phyloP scores from a whole-genome alignment of 92 coral and sea anemone genomes.

The Micromussa lordhowensis region DNA sequence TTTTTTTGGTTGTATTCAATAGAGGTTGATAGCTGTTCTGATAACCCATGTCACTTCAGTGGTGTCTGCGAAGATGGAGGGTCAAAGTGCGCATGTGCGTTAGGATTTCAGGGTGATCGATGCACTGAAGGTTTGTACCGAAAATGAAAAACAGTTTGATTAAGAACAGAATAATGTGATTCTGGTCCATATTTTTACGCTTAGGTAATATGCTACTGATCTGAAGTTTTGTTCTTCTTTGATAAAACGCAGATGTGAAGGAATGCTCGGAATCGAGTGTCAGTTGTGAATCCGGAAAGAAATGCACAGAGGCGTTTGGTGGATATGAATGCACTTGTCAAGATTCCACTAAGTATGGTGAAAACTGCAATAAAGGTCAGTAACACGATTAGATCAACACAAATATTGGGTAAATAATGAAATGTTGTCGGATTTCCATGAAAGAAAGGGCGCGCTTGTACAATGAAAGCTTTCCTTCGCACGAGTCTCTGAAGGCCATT shows the following conservation, averaged over 20 bases:
- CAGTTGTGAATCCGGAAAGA: constrained; percentile 10
- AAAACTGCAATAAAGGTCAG: constrained; percentile 28
- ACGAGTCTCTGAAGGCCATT: too few species aligned
- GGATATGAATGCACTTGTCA: constrained; percentile 31
- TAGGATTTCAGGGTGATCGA: constrained; percentile 7
- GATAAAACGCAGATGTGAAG: not conserved
- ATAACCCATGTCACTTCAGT: constrained; percentile 28
- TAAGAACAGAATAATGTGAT: not conserved
- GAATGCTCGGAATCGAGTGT: constrained; percentile 17
- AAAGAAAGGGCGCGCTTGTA: too few species aligned
- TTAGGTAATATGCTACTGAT: not conserved
- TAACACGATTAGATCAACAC: not conserved
- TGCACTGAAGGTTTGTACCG: constrained; percentile 31
- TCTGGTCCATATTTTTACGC: not conserved
- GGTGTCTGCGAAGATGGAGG: constrained; percentile 22
- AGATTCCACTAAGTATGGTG: constrained; percentile 16
- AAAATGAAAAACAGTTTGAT: not conserved
- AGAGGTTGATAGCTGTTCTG: constrained; percentile 20
- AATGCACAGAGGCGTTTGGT: constrained; percentile 27
- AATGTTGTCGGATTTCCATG: not conserved
- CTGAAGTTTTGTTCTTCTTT: not conserved
- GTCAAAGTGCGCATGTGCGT: constrained; percentile 17
- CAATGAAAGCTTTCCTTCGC: too few species aligned
- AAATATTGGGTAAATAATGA: not conserved
- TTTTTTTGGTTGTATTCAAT: not conserved